These are phyloP conservation scores for Diplodus puntazzo DNA, from an alignment of 2,797 vertebrate genomes.

Conservation along the genomic window DNA sequence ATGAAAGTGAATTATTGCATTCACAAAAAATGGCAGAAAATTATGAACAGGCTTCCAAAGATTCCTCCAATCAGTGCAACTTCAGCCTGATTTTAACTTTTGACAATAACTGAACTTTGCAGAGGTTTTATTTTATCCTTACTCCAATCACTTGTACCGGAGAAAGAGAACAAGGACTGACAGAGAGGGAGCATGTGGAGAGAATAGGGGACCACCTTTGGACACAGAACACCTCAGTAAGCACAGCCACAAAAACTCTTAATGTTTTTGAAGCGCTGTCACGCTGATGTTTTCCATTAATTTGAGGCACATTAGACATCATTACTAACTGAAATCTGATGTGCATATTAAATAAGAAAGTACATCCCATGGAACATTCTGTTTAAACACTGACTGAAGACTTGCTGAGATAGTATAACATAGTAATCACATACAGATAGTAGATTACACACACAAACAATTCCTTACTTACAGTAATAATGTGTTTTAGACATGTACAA, in stretches of 20 bases:
- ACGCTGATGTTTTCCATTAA: background rate
- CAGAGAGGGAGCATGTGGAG: background rate
- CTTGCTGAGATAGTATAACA: no score
- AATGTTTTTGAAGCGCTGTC: background rate
- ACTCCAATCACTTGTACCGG: no score
- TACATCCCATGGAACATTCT: background rate
- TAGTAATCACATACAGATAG: background rate
- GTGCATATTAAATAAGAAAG: background rate
- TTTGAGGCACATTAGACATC: background rate
- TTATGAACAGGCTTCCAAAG: no score
- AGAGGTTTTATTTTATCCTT: no score
- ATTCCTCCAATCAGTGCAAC: no score
- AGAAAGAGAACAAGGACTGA: background rate
- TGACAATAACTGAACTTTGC: no score
- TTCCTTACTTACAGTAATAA: background rate
- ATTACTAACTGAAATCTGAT: background rate
- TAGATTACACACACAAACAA: background rate
- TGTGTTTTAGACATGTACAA: background rate
- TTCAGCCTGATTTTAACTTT: no score
- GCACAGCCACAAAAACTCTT: background rate
- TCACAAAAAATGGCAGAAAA: no score
- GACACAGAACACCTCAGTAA: background rate
- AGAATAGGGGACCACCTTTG: background rate
- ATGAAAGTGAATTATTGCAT: no score
- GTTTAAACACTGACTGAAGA: no score